These are phyloP conservation scores for Idaea dimidiata DNA, from an alignment of 2,888 invertebrate species.

Conservation along the genomic window DNA sequence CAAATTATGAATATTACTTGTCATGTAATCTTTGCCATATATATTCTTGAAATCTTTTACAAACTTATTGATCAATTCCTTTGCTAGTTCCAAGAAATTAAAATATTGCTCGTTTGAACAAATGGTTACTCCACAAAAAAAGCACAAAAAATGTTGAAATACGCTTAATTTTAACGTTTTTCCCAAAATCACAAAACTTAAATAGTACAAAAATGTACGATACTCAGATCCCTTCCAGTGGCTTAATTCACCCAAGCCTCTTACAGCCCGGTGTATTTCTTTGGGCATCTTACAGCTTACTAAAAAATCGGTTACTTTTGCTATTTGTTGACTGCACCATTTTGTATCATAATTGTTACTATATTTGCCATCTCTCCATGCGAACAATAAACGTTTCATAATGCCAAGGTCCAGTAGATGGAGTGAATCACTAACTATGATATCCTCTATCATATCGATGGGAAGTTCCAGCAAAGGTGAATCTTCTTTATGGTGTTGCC, in stretches of 20 bases:
- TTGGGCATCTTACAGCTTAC: slow-evolving; percentile 22
- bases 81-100: slow-evolving; percentile 7
- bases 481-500: slow-evolving; percentile 12
- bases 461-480: slow-evolving; percentile 8
- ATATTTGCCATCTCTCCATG: slow-evolving; percentile 21
- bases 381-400: slow-evolving; percentile 24
- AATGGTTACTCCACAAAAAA: too few species aligned
- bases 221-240: slow-evolving; percentile 31
- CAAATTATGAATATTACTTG: slow-evolving; percentile 11
- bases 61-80: slow-evolving; percentile 10
- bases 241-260: slow-evolving; percentile 19
- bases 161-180: fast-evolving
- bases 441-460: slow-evolving; percentile 29
- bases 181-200: too few species aligned
- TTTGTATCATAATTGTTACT: too few species aligned
- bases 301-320: slow-evolving; percentile 8
- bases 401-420: slow-evolving; percentile 27
- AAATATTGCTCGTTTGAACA: too few species aligned
- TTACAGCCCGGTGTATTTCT: slow-evolving; percentile 27
- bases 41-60: slow-evolving; percentile 13
- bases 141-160: too few species aligned
- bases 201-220: too few species aligned
- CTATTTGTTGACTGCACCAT: too few species aligned
- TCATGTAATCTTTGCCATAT: slow-evolving; percentile 6
- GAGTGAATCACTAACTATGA: slow-evolving; percentile 23